phyloP scores from a whole-genome alignment of 2,888 invertebrate species.

The Melanostoma mellinum region DNA sequence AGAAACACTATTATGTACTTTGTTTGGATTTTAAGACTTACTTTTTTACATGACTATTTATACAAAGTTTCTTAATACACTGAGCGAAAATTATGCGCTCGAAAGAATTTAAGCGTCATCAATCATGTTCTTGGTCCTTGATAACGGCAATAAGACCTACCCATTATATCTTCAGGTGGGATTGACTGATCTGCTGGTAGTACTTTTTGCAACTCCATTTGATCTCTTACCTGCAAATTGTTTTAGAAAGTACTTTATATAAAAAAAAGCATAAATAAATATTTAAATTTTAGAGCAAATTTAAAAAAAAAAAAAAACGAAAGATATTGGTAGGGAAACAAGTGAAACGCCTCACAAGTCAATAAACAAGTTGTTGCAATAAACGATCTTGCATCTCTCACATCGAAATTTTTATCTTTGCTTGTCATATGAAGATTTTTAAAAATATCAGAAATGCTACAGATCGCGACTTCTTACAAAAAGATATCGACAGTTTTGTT shows the following conservation, averaged over 20 bases:
- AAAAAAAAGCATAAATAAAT: constrained; percentile 18
- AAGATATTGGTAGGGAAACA: too few species aligned
- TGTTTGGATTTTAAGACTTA: constrained; percentile 10
- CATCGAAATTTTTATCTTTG: too few species aligned
- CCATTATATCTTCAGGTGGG: constrained; percentile 84
- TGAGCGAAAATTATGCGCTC: constrained; percentile 22
- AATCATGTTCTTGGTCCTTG: constrained; percentile 82
- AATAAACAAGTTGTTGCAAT: too few species aligned
- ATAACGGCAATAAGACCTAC: constrained; percentile 84
- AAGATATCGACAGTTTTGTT: too few species aligned
- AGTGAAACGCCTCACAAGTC: too few species aligned
- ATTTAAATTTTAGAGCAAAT: background rate
- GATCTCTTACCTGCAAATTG: constrained; percentile 83
- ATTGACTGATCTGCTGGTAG: constrained; percentile 85
- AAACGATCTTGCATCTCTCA: too few species aligned
- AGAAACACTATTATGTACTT: constrained; percentile 15
- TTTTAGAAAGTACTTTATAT: constrained; percentile 45
- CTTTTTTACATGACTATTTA: constrained; percentile 48
- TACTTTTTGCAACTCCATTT: constrained; percentile 83
- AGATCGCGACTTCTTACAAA: too few species aligned
- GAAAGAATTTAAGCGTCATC: constrained; percentile 64
- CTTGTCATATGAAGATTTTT: too few species aligned
- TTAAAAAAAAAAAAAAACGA: background rate
- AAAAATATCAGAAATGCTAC: too few species aligned
- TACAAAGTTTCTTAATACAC: constrained; percentile 53